Evolutionary conservation across 1,140 invertebrate species (phyloP).

Genomic region (Littorina saxatilis): DNA sequence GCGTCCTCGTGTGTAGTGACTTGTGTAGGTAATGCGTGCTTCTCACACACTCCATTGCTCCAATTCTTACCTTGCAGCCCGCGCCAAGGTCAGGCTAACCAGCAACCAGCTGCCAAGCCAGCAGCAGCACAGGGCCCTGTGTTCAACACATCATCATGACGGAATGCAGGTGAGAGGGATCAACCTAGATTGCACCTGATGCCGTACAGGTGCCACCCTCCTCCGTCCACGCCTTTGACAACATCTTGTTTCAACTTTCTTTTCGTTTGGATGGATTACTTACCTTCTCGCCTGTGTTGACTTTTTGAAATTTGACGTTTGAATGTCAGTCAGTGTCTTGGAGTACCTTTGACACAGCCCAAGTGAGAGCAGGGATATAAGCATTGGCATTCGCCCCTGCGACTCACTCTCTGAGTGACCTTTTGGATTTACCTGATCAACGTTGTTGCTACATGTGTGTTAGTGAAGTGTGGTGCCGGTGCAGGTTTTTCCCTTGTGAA

Average conservation of each 20-base stretch:
- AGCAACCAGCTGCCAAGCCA: slow-evolving; percentile 23
- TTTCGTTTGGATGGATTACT: not conserved
- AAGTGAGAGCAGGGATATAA: too few relatives aligned
- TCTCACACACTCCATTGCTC: slow-evolving; percentile 15
- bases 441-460: not conserved
- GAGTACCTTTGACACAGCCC: not conserved
- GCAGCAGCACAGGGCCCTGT: slow-evolving; percentile 1
- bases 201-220: not conserved
- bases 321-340: not conserved
- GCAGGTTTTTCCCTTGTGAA: slow-evolving; percentile 26
- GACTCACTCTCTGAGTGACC: too few relatives aligned
- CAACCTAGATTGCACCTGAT: slow-evolving; percentile 27
- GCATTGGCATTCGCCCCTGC: too few relatives aligned
- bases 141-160: slow-evolving; percentile 19
- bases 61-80: slow-evolving; percentile 28
- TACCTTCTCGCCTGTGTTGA: not conserved
- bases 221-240: not conserved
- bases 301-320: too few relatives aligned
- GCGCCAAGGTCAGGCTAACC: slow-evolving; percentile 35
- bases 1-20: slow-evolving; percentile 6
- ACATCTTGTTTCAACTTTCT: not conserved
- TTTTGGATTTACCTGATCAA: not conserved
- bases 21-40: slow-evolving; percentile 12
- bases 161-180: slow-evolving; percentile 34
- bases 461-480: not conserved